Evolutionary conservation across 2,888 invertebrate species (phyloP).

Genomic region (Caenorhabditis sulstoni): DNA sequence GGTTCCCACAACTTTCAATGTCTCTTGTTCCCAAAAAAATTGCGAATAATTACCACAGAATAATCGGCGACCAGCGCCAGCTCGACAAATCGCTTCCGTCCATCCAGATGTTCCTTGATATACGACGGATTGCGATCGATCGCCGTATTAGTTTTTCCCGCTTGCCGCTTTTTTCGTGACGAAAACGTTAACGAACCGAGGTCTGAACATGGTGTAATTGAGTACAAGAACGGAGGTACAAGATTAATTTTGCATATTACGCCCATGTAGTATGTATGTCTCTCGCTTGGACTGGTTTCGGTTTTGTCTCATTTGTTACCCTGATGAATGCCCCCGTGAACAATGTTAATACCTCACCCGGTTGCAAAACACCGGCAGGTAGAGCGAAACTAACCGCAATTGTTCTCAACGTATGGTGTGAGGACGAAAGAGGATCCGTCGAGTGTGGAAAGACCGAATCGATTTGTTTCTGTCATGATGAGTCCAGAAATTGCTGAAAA

Average conservation of each 20-base stretch:
- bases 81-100: conserved; percentile 75
- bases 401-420: conserved; percentile 44
- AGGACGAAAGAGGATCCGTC: conserved; percentile 36
- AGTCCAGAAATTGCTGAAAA: conserved; percentile 52
- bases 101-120: conserved; percentile 75
- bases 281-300: conserved; percentile 44
- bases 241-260: conserved; percentile 36
- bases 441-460: conserved; percentile 39
- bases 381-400: conserved; percentile 37
- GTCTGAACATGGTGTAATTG: conserved; percentile 31
- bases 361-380: not conserved
- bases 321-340: conserved; percentile 6
- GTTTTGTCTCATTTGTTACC: not conserved
- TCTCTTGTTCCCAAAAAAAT: no score
- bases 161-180: conserved; percentile 34
- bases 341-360: not conserved
- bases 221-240: conserved; percentile 3
- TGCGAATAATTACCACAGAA: conserved; percentile 68
- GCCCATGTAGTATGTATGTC: no score
- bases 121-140: conserved; percentile 65
- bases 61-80: conserved; percentile 78
- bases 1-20: no score
- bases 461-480: conserved; percentile 49
- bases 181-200: conserved; percentile 27
- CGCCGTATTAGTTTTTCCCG: conserved; percentile 36